These are phyloP conservation scores for Lepus europaeus DNA, from an alignment of 2,113 vertebrate genomes.

Conservation along the genomic window DNA sequence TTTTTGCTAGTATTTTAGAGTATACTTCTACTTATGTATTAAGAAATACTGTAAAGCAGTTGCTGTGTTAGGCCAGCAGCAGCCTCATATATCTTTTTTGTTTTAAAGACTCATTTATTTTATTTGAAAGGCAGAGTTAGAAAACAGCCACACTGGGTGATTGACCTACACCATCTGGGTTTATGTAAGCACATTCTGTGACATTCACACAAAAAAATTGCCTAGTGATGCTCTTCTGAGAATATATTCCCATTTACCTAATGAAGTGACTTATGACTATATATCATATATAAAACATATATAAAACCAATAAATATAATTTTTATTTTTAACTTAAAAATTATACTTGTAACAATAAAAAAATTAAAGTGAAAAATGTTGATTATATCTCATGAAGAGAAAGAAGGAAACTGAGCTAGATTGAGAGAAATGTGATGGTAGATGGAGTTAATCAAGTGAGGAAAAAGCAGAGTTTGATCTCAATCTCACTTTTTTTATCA, in stretches of 20 bases:
- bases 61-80: not conserved
- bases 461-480: not conserved
- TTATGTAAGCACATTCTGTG: not conserved
- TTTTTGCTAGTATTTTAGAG: not conserved
- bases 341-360: not conserved
- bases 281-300: not conserved
- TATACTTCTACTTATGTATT: not conserved
- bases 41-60: not conserved
- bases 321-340: conserved; percentile 48
- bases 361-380: not conserved
- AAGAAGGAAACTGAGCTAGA: not conserved
- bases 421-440: not conserved
- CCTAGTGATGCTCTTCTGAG: not conserved
- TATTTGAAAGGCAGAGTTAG: no score
- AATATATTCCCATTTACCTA: not conserved
- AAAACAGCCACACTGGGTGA: not conserved
- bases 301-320: conserved; percentile 12
- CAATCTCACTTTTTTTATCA: conserved; percentile 16
- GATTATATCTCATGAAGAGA: not conserved
- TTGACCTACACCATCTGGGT: not conserved
- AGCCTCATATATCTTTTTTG: not conserved
- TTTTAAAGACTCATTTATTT: no score
- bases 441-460: not conserved
- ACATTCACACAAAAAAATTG: not conserved
- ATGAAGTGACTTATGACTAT: not conserved